A percentile compares a stretch with the other conserved stretches of the same genome.
phyloP scores from a whole-genome alignment of 2,797 vertebrate genomes.

The Enteromius paludinosus region DNA sequence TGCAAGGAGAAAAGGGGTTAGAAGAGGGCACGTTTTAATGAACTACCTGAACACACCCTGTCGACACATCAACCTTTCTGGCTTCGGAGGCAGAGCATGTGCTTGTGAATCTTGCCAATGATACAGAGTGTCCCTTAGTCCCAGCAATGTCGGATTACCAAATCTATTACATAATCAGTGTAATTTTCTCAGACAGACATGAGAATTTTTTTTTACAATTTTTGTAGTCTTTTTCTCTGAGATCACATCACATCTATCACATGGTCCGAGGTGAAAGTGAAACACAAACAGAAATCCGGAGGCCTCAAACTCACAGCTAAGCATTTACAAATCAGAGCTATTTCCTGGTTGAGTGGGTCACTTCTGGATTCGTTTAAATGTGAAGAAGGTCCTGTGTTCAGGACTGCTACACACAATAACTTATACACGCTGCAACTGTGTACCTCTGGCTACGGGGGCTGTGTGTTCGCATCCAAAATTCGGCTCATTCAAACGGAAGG shows the following conservation, averaged over 20 bases:
- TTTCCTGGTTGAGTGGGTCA: conserved; percentile 72
- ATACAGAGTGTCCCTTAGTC: conserved; percentile 19
- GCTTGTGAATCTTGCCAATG: conserved; percentile 64
- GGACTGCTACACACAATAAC: conserved; percentile 45
- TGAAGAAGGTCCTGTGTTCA: conserved; percentile 41
- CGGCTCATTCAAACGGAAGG: conserved; percentile 9
- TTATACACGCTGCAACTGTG: conserved; percentile 15
- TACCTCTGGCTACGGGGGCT: conserved; percentile 16
- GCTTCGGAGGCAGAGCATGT: conserved; percentile 62
- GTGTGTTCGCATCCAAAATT: conserved; percentile 20
- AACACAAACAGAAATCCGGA: conserved; percentile 39
- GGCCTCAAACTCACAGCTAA: conserved; percentile 65
- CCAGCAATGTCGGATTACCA: conserved; percentile 24
- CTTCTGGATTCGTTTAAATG: conserved; percentile 72
- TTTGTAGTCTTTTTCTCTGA: conserved; percentile 43
- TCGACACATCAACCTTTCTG: conserved; percentile 74
- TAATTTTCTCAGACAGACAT: neutral
- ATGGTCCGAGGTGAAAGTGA: conserved; percentile 29
- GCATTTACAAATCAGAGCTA: conserved; percentile 65
- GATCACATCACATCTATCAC: conserved; percentile 42
- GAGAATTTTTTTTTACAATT: too few relatives aligned
- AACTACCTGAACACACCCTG: conserved; percentile 65
- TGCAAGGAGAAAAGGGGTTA: conserved; percentile 31
- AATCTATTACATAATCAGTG: conserved; percentile 23
- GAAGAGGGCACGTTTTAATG: conserved; percentile 66